These are phyloP conservation scores for Botia almorhae DNA, from an alignment of 2,797 vertebrate genomes.

Conservation along the genomic window DNA sequence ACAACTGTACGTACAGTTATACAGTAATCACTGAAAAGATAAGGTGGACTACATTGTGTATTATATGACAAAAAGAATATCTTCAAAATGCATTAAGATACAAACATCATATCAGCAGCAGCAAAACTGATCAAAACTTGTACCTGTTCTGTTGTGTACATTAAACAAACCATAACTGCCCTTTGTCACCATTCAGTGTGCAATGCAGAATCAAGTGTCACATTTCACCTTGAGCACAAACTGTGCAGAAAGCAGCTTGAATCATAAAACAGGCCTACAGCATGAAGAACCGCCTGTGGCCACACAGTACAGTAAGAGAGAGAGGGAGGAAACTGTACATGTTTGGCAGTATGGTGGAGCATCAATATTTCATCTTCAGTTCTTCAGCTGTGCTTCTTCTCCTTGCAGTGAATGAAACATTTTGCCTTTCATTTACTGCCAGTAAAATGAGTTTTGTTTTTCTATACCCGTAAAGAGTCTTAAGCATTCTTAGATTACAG, in stretches of 20 bases:
- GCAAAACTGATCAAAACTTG: no score
- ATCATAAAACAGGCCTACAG: neutral
- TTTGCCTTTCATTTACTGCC: no score
- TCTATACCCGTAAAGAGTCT: no score
- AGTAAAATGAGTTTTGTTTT: no score
- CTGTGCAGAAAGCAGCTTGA: neutral
- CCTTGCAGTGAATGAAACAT: no score
- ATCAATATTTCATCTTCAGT: conserved; percentile 69
- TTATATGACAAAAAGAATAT: conserved; percentile 39
- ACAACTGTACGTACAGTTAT: no score
- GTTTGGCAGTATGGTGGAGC: conserved; percentile 38
- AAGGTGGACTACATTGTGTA: no score
- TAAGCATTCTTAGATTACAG: no score
- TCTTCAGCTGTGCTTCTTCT: conserved; percentile 53
- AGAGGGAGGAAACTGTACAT: neutral
- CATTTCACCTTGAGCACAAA: neutral
- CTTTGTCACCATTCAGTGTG: neutral
- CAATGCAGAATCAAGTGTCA: neutral
- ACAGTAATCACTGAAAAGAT: no score
- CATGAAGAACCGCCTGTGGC: neutral
- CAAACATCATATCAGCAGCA: neutral
- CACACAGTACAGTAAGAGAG: neutral
- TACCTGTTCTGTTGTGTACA: no score
- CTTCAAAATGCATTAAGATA: conserved; percentile 38
- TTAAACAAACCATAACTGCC: no score